phyloP scores from a whole-genome alignment of 2,113 vertebrate species.

The Sander lucioperca region DNA sequence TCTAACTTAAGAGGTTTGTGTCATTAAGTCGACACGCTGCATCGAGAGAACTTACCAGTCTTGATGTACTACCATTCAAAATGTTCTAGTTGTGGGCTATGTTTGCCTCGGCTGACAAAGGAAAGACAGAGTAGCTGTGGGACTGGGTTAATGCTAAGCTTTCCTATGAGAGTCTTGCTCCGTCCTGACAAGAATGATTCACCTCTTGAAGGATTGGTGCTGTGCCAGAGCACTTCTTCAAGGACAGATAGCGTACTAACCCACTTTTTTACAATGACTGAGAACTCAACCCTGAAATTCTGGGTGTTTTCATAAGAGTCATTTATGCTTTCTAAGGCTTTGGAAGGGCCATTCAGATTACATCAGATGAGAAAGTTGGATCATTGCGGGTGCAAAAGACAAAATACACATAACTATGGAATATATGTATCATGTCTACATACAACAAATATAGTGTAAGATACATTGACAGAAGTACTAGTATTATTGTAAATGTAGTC shows the following conservation, averaged over 20 bases:
- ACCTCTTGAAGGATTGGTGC: slow-evolving; percentile 74
- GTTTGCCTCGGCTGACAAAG: slow-evolving; percentile 53
- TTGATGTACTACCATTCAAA: slow-evolving; percentile 52
- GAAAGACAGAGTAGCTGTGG: slow-evolving; percentile 63
- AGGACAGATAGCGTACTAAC: slow-evolving; percentile 76
- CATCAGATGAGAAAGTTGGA: slow-evolving; percentile 18
- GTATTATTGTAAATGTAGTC: neutral
- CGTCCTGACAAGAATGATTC: slow-evolving; percentile 66
- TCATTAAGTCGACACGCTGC: slow-evolving; percentile 38
- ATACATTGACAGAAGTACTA: neutral
- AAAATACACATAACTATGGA: neutral
- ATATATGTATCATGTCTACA: neutral
- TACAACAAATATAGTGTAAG: neutral
- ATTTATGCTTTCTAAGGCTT: slow-evolving; percentile 49
- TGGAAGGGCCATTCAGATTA: slow-evolving; percentile 30
- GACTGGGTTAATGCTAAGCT: slow-evolving; percentile 65
- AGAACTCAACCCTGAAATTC: slow-evolving; percentile 54
- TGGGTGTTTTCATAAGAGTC: slow-evolving; percentile 51
- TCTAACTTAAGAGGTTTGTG: slow-evolving; percentile 14
- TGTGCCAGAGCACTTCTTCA: slow-evolving; percentile 70
- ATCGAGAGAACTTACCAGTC: slow-evolving; percentile 37
- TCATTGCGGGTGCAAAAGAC: neutral
- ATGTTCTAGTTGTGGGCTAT: slow-evolving; percentile 53
- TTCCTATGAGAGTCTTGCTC: slow-evolving; percentile 63
- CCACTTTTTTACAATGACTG: slow-evolving; percentile 60